Conservation (phyloP, 2,888 invertebrate species). For the Drosophila planitibia region DNA sequence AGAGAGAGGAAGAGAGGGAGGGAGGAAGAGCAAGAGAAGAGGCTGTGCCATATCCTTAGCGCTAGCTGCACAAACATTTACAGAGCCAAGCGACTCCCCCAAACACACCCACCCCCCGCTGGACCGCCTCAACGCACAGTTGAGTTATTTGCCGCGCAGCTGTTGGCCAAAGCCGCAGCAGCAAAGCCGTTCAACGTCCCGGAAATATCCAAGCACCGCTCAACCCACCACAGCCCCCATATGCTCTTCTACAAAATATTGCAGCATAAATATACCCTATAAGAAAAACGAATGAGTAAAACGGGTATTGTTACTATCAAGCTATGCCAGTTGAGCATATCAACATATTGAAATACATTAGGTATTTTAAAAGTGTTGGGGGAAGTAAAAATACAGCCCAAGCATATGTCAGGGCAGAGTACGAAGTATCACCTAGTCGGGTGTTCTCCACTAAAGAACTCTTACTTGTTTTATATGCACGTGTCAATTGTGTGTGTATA, state of each 20-base stretch:
- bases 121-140: slow-evolving; percentile 68
- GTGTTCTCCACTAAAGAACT: neutral
- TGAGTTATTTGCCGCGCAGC: slow-evolving; percentile 79
- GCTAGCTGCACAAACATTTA: slow-evolving; percentile 63
- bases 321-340: neutral
- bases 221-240: neutral
- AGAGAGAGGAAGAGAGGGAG: neutral
- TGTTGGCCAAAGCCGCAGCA: slow-evolving; percentile 71
- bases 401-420: neutral
- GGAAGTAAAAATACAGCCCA: accelerated
- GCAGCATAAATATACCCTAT: slow-evolving; percentile 52
- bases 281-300: neutral
- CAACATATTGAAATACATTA: neutral
- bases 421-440: neutral
- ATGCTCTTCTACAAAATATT: slow-evolving; percentile 59
- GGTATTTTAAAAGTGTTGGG: neutral
- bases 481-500: slow-evolving; percentile 7
- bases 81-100: slow-evolving; percentile 28
- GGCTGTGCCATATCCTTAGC: slow-evolving; percentile 33
- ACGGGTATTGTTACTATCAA: neutral
- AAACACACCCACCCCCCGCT: neutral
- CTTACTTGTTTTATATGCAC: slow-evolving; percentile 41
- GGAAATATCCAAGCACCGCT: slow-evolving; percentile 29
- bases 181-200: slow-evolving; percentile 14
- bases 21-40: neutral